Conservation (phyloP, 2,797 vertebrate genomes). For the Peromyscus melanophrys region DNA sequence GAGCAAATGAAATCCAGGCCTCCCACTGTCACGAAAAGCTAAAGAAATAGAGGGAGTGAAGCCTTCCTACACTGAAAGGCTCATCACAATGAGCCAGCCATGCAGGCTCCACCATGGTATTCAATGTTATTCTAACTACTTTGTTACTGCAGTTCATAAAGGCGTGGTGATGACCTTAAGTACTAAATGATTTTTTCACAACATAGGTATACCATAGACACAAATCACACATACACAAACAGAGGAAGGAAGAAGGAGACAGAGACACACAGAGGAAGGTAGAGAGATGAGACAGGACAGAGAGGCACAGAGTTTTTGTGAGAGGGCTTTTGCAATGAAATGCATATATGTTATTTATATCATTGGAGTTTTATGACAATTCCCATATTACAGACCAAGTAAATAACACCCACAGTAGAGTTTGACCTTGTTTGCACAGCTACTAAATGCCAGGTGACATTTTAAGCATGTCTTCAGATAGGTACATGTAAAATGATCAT, state of each 20-base stretch:
- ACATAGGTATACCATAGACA: not conserved
- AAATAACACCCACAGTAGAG: not conserved
- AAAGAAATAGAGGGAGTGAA: not conserved
- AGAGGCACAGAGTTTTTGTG: not conserved
- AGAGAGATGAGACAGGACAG: not conserved
- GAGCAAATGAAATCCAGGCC: too few relatives aligned
- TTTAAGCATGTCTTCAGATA: not conserved
- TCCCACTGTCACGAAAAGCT: not conserved
- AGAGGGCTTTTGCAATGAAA: not conserved
- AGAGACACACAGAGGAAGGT: not conserved
- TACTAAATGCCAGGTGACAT: not conserved
- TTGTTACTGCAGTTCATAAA: not conserved
- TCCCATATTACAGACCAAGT: not conserved
- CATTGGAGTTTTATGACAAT: not conserved
- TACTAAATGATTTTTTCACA: not conserved
- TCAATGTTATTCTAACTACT: not conserved
- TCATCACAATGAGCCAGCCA: not conserved
- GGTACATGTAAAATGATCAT: not conserved
- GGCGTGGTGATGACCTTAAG: not conserved
- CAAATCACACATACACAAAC: not conserved
- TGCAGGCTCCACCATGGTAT: accelerated
- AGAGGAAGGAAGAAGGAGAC: not conserved
- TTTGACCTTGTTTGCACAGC: not conserved
- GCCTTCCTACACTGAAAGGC: too few relatives aligned
- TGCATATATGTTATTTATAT: not conserved